Base-by-base conservation (phyloP, 2,113 vertebrate genomes). In the Rattus rattus region DNA sequence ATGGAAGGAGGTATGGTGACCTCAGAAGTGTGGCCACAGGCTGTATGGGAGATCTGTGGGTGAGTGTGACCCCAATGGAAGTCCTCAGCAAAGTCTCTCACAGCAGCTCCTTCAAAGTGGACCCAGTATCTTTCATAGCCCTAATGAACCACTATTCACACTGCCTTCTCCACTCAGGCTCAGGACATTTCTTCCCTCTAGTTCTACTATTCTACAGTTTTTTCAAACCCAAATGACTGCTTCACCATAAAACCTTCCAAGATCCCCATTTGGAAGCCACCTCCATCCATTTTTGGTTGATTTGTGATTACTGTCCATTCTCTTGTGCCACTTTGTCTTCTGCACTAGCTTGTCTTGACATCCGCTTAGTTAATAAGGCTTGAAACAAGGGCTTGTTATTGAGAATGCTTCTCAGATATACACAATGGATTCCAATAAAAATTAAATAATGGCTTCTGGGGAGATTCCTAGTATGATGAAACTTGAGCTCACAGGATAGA, bases 211-310 rank as follows among this genome's bases (percentile, higher is more conserved):
- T 47, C 28, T 87, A 6, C 8, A 30, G 30, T 28, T n/a, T n/a
- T 94, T n/a, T 5, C 33, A 22, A 85, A 22, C 28, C 24, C 56
- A 75, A 36, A 87, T 33, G 16, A 1, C 59, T 85, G 56, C 17
- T 61, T 1, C 28, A 79, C 36, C 73, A 12, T 28, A 30, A 49
- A 67, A 12, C n/a, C 43, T 92, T 69, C 75, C 47, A 26, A 4
- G 0, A 1, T 39, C 22, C 49, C 52, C 3, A 5, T 0, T 12
- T 65, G n/a, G 43, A 92, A 80, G 63, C 43, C 19, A 1, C 28
- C 1, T 77, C 56, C 79, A 49, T 36, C 63, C 43, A 43, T 43
- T 3, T 43, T 22, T 59, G 28, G 12, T 47, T 77, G 47, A 75
- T 63, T 79, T 43, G 28, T 47, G 49, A 26, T 56, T 33, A 24